Conservation (phyloP, 2,888 invertebrate genomes). For the Syritta pipiens region DNA sequence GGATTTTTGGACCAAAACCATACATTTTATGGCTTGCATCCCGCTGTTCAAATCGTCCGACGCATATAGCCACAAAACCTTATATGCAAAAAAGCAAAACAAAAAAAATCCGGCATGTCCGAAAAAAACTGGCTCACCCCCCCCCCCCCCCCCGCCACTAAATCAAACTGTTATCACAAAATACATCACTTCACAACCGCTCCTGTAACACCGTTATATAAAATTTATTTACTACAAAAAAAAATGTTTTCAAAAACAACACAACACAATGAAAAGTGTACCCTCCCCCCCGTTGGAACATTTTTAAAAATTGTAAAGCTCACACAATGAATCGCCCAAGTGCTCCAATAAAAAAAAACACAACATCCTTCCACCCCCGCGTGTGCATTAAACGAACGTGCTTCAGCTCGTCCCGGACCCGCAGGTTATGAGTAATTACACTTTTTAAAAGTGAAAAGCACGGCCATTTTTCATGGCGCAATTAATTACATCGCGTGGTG, state of each 20-base stretch:
- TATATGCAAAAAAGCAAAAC: too few relatives aligned
- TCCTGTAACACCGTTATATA: too few relatives aligned
- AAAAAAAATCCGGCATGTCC: too few relatives aligned
- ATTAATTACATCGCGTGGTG: conserved; percentile 79
- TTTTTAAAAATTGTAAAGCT: conserved; percentile 47
- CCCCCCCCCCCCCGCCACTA: too few relatives aligned
- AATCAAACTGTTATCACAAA: background rate
- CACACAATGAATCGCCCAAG: conserved; percentile 46
- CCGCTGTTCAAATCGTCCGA: too few relatives aligned
- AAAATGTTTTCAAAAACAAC: background rate
- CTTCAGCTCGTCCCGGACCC: conserved; percentile 18
- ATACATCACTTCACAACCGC: too few relatives aligned
- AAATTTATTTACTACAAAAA: conserved; percentile 1
- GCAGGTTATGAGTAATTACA: conserved; percentile 62
- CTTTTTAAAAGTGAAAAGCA: conserved; percentile 61
- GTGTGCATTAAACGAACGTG: conserved; percentile 49
- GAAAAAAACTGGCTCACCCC: too few relatives aligned
- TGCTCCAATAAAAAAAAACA: conserved; percentile 20
- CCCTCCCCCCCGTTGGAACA: background rate
- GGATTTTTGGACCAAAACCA: too few relatives aligned
- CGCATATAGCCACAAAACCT: too few relatives aligned
- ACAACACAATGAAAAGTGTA: background rate
- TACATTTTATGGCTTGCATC: too few relatives aligned
- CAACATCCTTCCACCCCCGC: background rate
- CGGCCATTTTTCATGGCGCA: conserved; percentile 71